Evolutionary conservation across 2,888 invertebrate species (phyloP), one percentile per base, ranked within the genome.

Genomic region (Apotomis turbidana): DNA sequence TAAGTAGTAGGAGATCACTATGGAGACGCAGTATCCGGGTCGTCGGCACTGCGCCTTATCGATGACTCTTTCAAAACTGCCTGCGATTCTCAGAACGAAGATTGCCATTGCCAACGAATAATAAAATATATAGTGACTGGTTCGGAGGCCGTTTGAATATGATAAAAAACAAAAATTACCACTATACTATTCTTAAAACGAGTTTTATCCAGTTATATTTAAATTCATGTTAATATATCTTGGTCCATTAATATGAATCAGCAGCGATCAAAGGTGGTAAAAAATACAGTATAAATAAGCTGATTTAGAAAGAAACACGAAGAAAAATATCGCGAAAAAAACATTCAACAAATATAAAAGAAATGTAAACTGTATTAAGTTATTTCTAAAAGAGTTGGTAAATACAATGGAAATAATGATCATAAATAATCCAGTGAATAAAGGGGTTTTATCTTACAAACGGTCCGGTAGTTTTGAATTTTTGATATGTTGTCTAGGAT

Each of bases 11-110:
- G 44, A 83, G 79, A 76, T 75, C 78, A 76, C 76, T 74, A 74
- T 76, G 70, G 76, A 76, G 74, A 66, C 76, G 74, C 79, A 84
- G 83, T 82, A 89, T 90, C 89, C 90, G 90, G 88, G 88, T 89
- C 83, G 85, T 80, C 81, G 80, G 73, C 80, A 80, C 79, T 78
- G 75, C 76, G 77, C 73, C 81, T 83, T 83, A 84, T 83, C 83
- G 80, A 73, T 72, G 76, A 79, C 81, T 82, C 79, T 81, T 83
- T 80, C 73, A 77, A 80, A 76, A 81, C 76, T 77, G 78, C 77
- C 76, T 75, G 80, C 72, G 72, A 77, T 83, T 83, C 81, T 78
- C 76, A 82, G 80, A 84, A 83, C 63, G 71, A 78, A 78, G 74
- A 79, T 77, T 78, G 74, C 71, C 72, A 72, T 71, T 78, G 71